These are phyloP conservation scores for Halisarca cf. caerulea DNA, from an alignment of 37 sponge, comb jelly and placozoan species.

Conservation along the genomic window DNA sequence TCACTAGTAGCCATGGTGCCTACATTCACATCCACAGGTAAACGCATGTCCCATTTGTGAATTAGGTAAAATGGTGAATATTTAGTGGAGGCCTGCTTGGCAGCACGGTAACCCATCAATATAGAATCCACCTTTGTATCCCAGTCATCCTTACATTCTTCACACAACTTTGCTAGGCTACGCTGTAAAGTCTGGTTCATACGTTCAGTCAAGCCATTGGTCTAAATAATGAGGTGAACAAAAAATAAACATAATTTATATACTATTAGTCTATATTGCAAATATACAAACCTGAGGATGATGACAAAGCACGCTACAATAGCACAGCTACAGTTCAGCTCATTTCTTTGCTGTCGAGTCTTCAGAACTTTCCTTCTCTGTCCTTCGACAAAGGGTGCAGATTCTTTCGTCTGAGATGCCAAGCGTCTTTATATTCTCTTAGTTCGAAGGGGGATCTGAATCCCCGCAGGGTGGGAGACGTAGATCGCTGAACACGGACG, in stretches of 20 bases:
- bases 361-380: too few species aligned
- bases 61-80: slow-evolving; percentile 45
- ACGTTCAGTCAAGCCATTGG: slow-evolving; percentile 49
- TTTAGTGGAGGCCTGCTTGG: slow-evolving; percentile 35
- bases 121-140: slow-evolving; percentile 36
- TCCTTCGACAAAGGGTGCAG: too few species aligned
- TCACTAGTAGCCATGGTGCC: background rate
- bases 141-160: slow-evolving; percentile 46
- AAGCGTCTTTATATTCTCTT: too few species aligned
- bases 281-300: slow-evolving; percentile 42
- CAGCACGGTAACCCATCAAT: slow-evolving; percentile 30
- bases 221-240: background rate
- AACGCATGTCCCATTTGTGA: slow-evolving; percentile 1
- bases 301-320: too few species aligned
- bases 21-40: slow-evolving; percentile 23
- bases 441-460: too few species aligned
- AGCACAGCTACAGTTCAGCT: too few species aligned
- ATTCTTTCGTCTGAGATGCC: too few species aligned
- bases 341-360: too few species aligned
- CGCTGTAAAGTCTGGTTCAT: slow-evolving; percentile 33
- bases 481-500: too few species aligned
- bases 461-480: too few species aligned
- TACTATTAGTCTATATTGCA: background rate
- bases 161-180: slow-evolving; percentile 28
- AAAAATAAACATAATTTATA: background rate